Evolutionary conservation across 2,113 vertebrate genomes (phyloP).

Genomic region (Rhinolophus ferrumequinum): DNA sequence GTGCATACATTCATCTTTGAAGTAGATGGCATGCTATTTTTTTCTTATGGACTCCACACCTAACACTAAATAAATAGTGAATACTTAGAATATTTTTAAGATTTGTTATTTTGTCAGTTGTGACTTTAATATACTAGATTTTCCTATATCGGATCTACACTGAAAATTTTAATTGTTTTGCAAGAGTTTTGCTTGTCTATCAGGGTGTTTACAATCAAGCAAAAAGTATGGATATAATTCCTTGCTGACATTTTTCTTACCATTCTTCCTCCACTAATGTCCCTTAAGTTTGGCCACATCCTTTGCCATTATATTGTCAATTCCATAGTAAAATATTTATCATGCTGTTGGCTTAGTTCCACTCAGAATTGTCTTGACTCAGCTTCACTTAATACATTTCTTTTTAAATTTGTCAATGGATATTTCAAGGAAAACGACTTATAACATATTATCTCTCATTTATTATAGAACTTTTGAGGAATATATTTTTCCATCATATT

Average conservation of each 20-base stretch:
- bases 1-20: neutral
- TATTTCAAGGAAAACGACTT: neutral
- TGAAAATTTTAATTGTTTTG: neutral
- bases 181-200: neutral
- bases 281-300: neutral
- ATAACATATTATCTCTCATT: neutral
- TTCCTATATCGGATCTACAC: neutral
- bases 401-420: neutral
- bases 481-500: neutral
- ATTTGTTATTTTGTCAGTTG: neutral
- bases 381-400: neutral
- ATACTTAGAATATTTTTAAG: neutral
- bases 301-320: neutral
- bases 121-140: neutral
- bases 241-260: neutral
- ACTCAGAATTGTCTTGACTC: neutral
- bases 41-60: neutral
- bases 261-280: neutral
- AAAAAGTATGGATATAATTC: neutral
- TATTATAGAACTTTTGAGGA: neutral
- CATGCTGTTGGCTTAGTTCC: neutral
- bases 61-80: neutral
- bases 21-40: neutral
- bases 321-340: neutral
- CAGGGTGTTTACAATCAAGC: neutral